Evolutionary conservation across 1,140 invertebrate genomes (phyloP).

Genomic region (Neodiprion fabricii): DNA sequence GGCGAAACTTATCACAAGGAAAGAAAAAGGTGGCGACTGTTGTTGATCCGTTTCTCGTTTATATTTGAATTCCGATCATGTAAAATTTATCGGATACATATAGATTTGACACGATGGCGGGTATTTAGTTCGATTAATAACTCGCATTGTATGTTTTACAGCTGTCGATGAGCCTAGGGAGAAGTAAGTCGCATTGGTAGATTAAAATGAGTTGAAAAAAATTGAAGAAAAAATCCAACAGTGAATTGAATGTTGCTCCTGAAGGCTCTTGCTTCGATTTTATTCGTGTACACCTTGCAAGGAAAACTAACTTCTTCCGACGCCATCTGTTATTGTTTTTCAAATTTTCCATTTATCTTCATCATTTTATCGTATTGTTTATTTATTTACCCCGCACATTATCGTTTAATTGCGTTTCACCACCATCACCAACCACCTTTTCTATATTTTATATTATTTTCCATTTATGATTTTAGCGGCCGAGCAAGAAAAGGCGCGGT

Average conservation of each 20-base stretch:
- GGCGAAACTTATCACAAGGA: too few relatives aligned
- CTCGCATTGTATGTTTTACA: conserved; percentile 64
- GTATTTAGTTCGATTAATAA: conserved; percentile 19
- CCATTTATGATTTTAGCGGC: conserved; percentile 57
- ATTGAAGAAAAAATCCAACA: conserved; percentile 17
- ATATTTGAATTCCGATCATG: conserved; percentile 8
- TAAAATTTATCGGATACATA: too few relatives aligned
- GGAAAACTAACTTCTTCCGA: conserved; percentile 16
- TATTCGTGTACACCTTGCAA: conserved; percentile 16
- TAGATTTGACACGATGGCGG: too few relatives aligned
- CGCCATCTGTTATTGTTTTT: conserved; percentile 25
- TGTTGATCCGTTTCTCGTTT: conserved; percentile 12
- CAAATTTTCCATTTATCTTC: conserved; percentile 26
- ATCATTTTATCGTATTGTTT: conserved; percentile 9
- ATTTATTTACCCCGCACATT: neutral
- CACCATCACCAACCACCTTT: neutral
- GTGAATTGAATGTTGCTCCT: conserved; percentile 37
- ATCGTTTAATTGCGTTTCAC: conserved; percentile 12
- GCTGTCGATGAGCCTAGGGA: conserved; percentile 84
- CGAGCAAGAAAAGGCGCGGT: conserved; percentile 50
- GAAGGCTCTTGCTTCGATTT: conserved; percentile 36
- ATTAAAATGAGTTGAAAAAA: neutral
- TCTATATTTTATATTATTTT: conserved; percentile 43
- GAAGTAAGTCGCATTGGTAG: conserved; percentile 70
- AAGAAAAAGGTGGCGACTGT: neutral